A percentile compares a stretch with the other conserved stretches of the same genome.
Evolutionary conservation across 2,888 invertebrate species (phyloP).

Genomic region (Agrochola lota): DNA sequence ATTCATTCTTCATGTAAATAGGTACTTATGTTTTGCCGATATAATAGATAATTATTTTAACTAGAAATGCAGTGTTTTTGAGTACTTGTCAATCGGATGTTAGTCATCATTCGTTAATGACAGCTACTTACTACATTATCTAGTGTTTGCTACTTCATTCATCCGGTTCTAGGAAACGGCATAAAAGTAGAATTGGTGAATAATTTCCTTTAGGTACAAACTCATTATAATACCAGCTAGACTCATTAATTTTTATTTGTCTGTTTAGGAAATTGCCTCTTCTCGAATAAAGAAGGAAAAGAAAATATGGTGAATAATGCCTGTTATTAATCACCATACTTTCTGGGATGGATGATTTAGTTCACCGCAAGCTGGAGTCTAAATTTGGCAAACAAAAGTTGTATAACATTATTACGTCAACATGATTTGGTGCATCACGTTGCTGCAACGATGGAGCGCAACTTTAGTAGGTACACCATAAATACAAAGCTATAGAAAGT

Average conservation of each 20-base stretch:
- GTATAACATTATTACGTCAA: not conserved
- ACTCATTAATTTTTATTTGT: not conserved
- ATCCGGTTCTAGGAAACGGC: constrained; percentile 15
- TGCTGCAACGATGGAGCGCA: not conserved
- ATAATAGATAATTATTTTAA: constrained; percentile 1
- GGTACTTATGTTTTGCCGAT: not conserved
- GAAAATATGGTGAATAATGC: too few species aligned
- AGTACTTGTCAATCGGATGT: constrained; percentile 14
- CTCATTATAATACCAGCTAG: not conserved
- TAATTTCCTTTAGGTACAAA: not conserved
- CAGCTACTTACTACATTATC: constrained; percentile 25
- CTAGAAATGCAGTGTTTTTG: constrained; percentile 5
- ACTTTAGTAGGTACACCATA: too few species aligned
- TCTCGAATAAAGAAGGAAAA: not conserved
- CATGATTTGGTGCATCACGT: not conserved
- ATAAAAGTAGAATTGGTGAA: not conserved
- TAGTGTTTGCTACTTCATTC: constrained; percentile 15
- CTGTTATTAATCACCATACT: too few species aligned
- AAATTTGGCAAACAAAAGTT: not conserved
- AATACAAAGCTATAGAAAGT: not conserved
- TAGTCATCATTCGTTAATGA: constrained; percentile 17
- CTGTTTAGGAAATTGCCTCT: too few species aligned
- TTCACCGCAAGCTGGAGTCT: too few species aligned
- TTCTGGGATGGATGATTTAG: too few species aligned
- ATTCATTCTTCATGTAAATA: not conserved